Conservation (phyloP, 23 tunicate genomes). For the Trididemnum clinides region DNA sequence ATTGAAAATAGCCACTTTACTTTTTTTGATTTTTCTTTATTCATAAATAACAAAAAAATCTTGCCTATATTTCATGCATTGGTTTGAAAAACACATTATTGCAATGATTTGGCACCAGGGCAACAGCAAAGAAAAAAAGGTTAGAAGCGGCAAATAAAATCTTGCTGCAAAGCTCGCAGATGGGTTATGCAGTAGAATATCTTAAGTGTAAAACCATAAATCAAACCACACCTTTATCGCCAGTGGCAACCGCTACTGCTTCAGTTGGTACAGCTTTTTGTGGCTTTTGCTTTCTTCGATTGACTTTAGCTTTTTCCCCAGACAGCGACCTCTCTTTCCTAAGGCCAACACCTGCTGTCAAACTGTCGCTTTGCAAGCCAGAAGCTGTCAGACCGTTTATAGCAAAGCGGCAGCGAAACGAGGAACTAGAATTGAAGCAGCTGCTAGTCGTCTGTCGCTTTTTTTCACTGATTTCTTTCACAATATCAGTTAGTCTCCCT, state of each 20-base stretch:
- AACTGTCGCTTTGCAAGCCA: not conserved
- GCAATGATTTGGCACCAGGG: too few relatives aligned
- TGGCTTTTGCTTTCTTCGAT: conserved; percentile 24
- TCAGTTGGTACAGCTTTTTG: not conserved
- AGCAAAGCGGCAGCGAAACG: not conserved
- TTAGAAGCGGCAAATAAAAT: too few relatives aligned
- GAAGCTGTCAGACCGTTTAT: conserved; percentile 14
- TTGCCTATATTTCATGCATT: too few relatives aligned
- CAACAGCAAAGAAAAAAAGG: too few relatives aligned
- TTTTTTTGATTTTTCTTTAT: too few relatives aligned
- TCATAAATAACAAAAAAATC: too few relatives aligned
- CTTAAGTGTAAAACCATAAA: too few relatives aligned
- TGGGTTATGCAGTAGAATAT: too few relatives aligned
- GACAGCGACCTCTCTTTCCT: not conserved
- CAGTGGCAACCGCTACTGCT: not conserved
- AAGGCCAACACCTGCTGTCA: not conserved
- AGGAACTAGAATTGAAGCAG: not conserved
- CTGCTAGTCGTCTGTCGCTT: conserved; percentile 27
- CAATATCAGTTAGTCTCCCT: conserved; percentile 12
- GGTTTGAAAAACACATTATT: too few relatives aligned
- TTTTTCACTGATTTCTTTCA: conserved; percentile 23
- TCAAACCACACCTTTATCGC: not conserved
- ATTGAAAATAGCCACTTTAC: too few relatives aligned
- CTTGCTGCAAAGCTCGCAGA: too few relatives aligned
- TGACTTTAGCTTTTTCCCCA: not conserved